Evolutionary conservation across 2,797 vertebrate genomes (phyloP).

Genomic region (Manis javanica): DNA sequence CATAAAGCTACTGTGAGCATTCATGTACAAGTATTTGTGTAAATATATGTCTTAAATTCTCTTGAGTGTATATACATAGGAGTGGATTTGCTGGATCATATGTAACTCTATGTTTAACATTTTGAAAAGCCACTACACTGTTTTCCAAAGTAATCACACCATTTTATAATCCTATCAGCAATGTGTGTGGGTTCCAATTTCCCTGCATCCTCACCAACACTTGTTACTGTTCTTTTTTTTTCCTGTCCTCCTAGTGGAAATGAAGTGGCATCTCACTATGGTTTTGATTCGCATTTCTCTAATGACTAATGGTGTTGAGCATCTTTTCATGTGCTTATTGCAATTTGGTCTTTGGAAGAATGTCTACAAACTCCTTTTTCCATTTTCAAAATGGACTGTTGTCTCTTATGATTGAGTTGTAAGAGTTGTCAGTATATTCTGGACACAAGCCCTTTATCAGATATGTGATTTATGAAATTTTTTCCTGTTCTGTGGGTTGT

Average conservation of each 20-base stretch:
- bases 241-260: not conserved
- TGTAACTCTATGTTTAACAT: not conserved
- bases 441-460: not conserved
- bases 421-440: not conserved
- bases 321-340: not conserved
- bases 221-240: not conserved
- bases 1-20: not conserved
- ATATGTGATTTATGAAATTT: not conserved
- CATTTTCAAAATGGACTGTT: not conserved
- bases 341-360: not conserved
- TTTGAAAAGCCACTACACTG: not conserved
- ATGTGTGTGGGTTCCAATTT: rapidly evolving
- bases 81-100: not conserved
- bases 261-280: not conserved
- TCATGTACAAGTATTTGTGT: not conserved
- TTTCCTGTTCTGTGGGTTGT: too few relatives aligned
- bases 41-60: not conserved
- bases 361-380: not conserved
- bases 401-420: not conserved
- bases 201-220: not conserved
- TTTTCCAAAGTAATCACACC: not conserved
- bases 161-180: not conserved
- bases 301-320: not conserved
- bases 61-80: not conserved
- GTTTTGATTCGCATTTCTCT: not conserved